Percentiles rank a stretch among this genome's conserved stretches.
phyloP scores from a whole-genome alignment of 2,888 invertebrate species.

The Neocrepidodera transversa region DNA sequence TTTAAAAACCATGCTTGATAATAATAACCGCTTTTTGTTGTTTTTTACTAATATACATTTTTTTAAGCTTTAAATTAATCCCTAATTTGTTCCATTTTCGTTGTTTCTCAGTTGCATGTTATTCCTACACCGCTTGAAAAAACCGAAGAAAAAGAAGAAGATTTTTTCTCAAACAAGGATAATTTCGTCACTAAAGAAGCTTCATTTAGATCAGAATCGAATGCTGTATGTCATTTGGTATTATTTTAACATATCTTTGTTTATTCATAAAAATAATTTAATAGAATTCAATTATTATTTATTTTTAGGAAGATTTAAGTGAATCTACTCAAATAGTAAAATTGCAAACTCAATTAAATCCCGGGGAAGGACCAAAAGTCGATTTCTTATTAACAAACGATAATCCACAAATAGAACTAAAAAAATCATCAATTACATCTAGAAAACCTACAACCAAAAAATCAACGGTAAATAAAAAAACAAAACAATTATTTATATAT shows the following conservation, averaged over 20 bases:
- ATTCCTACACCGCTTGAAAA: conserved; percentile 69
- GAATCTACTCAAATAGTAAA: conserved; percentile 5
- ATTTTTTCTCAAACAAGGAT: conserved; percentile 90
- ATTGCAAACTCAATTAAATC: conserved; percentile 12
- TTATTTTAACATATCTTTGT: background rate
- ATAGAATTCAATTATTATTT: conserved; percentile 8
- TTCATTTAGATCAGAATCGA: conserved; percentile 36
- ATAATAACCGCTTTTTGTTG: conserved; percentile 17
- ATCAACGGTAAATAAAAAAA: conserved; percentile 65
- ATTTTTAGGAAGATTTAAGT: conserved; percentile 11
- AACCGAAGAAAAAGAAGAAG: conserved; percentile 71
- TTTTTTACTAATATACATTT: background rate
- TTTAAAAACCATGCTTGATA: conserved; percentile 37
- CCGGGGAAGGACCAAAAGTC: conserved; percentile 53
- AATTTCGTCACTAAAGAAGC: conserved; percentile 46
- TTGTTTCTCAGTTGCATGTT: conserved; percentile 70
- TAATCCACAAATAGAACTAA: conserved; percentile 46
- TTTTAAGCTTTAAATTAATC: conserved; percentile 7
- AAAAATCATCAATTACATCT: conserved; percentile 75
- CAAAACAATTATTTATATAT: too few relatives aligned
- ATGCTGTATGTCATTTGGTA: conserved; percentile 43
- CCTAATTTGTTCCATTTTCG: conserved; percentile 7
- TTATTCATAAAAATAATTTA: too few relatives aligned
- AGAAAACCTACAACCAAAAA: conserved; percentile 75
- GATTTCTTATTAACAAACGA: conserved; percentile 47